These are phyloP conservation scores for Mirounga angustirostris DNA, from an alignment of 2,113 vertebrate genomes.

Conservation along the genomic window DNA sequence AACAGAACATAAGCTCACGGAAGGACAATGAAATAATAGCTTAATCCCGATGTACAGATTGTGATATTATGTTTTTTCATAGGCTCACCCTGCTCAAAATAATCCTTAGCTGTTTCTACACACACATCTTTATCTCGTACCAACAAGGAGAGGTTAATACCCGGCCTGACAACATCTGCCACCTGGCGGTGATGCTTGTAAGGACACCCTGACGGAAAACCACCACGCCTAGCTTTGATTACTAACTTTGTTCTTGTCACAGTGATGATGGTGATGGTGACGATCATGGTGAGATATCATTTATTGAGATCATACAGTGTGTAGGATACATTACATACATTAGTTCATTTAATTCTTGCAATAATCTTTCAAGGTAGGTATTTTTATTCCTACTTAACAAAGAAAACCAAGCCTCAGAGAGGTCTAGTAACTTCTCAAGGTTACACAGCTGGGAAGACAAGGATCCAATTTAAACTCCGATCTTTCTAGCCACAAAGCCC, in stretches of 20 bases:
- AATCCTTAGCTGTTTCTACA: not conserved
- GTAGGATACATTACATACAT: not conserved
- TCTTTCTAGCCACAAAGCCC: not conserved
- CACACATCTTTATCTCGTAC: not conserved
- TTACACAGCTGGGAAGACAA: not conserved
- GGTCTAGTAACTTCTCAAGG: not conserved
- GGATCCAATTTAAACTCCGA: not conserved
- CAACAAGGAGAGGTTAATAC: not conserved
- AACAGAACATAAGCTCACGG: not conserved
- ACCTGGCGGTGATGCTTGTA: slow-evolving; percentile 46
- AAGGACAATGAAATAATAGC: not conserved
- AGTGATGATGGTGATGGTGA: too few relatives aligned
- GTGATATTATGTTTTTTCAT: not conserved
- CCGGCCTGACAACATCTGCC: not conserved
- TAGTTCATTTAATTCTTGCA: not conserved
- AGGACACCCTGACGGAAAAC: not conserved
- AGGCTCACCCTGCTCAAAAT: not conserved
- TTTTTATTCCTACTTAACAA: not conserved
- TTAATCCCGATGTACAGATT: not conserved
- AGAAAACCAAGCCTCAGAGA: not conserved
- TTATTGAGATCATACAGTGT: not conserved
- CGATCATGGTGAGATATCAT: not conserved
- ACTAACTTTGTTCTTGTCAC: not conserved
- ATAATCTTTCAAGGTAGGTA: not conserved
- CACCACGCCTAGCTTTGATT: not conserved